Conservation (phyloP, 2,888 invertebrate genomes). For the Dryobotodes eremita region DNA sequence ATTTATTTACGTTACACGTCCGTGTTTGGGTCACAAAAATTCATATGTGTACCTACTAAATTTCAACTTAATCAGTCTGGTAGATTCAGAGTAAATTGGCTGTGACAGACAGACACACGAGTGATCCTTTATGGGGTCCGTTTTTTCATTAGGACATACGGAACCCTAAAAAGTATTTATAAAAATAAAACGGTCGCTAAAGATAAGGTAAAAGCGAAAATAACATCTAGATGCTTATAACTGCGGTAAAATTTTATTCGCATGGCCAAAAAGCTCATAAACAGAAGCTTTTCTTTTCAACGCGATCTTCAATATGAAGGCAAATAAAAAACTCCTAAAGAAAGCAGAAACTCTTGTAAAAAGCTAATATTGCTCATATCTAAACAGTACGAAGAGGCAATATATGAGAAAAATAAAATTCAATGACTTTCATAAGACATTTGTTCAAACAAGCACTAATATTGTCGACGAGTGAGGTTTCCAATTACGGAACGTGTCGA, state of each 20-base stretch:
- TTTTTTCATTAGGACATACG: too few relatives aligned
- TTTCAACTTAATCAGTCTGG: too few relatives aligned
- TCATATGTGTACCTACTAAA: too few relatives aligned
- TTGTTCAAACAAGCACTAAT: slow-evolving; percentile 39
- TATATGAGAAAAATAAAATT: slow-evolving; percentile 31
- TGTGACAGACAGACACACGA: too few relatives aligned
- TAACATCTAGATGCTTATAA: neutral
- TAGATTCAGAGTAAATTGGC: too few relatives aligned
- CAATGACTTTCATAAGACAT: slow-evolving; percentile 26
- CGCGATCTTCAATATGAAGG: slow-evolving; percentile 12
- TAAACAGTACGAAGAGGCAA: slow-evolving; percentile 35
- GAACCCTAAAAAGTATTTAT: neutral
- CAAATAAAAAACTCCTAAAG: slow-evolving; percentile 17
- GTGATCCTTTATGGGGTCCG: too few relatives aligned
- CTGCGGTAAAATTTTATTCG: neutral
- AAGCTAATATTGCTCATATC: slow-evolving; percentile 28
- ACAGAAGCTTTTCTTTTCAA: slow-evolving; percentile 1
- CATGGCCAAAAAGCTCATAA: neutral
- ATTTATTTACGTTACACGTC: too few relatives aligned
- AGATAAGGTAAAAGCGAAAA: neutral
- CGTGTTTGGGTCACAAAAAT: too few relatives aligned
- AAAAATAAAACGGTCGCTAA: neutral
- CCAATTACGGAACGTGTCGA: slow-evolving; percentile 36
- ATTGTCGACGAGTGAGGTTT: slow-evolving; percentile 45
- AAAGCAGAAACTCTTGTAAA: slow-evolving; percentile 18